Conservation (phyloP, 2,113 vertebrate genomes). For the Melanocharis versteri region DNA sequence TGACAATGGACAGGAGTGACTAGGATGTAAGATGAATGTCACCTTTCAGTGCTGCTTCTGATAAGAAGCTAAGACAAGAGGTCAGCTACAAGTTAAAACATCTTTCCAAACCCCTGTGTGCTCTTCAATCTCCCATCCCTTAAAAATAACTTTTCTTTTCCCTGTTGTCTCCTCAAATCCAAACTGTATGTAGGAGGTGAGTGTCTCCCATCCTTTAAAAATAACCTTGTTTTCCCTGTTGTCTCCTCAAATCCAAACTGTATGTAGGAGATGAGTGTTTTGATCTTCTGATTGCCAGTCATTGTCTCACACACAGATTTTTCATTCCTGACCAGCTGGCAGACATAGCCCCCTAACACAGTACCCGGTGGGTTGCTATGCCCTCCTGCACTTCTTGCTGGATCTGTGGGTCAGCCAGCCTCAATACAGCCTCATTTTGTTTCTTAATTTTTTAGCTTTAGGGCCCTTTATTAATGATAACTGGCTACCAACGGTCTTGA, state of each 20-base stretch:
- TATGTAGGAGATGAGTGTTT: not conserved
- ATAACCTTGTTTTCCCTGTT: not conserved
- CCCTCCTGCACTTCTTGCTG: not conserved
- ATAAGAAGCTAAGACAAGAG: not conserved
- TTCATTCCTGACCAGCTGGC: not conserved
- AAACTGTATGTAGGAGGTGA: not conserved
- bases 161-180: not conserved
- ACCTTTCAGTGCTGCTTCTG: not conserved
- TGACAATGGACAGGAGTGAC: not conserved
- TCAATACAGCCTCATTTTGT: not conserved
- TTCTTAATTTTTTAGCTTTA: not conserved
- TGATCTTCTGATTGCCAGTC: not conserved
- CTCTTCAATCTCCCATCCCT: not conserved
- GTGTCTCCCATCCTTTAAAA: not conserved
- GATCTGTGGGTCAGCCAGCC: not conserved
- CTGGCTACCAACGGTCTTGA: not conserved
- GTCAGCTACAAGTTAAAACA: not conserved
- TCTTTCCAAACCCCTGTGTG: not conserved
- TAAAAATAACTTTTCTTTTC: not conserved
- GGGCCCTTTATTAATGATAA: not conserved
- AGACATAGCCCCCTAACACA: not conserved
- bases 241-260: not conserved
- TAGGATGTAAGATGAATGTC: not conserved
- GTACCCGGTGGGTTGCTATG: not conserved
- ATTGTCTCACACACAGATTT: not conserved